Base-by-base conservation (phyloP, 2,888 invertebrate genomes). In the Phyto melanocephala region DNA sequence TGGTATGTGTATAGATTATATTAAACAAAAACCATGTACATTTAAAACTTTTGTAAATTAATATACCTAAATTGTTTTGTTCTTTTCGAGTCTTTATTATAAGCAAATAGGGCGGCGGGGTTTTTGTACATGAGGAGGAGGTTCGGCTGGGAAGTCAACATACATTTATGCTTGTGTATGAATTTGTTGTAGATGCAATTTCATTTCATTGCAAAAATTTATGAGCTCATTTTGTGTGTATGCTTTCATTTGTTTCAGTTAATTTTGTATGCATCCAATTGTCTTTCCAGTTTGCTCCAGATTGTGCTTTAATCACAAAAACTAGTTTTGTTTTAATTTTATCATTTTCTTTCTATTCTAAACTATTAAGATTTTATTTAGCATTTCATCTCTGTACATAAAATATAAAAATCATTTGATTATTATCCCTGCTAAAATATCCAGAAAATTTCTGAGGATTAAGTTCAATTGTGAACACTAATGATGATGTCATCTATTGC, bases 1-100 rank as follows among this genome's bases (percentile, higher is more conserved):
- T 70, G 81, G 81, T 81, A 77, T 56, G 81, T 81, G 28, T 28
- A 28, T 3, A 5, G 6, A 28, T 28, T 28, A 28, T 35, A 45
- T 11, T 22, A 11, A 58, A 28, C 22, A 54, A 56, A 11, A 50
- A 47, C 37, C 52, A 33, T 37, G 60, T 71, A 60, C 1, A n/a
- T 37, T 1, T 2, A n/a, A 2, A 40, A 7, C 52, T 62, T 37
- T 54, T 67, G 20, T 67, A 54, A 13, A 65, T 67, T 65, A 54
- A 67, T 58, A 35, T 47, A 47, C 10, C n/a, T n/a, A n/a, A n/a
- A n/a, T n/a, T n/a, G 47, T 56, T 8, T 56, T 62, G 45, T n/a
- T 52, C 4, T n/a, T 24, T 24, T 52, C 3, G 13, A 40, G 1
- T 35, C 7, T 65, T 50, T 17, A 58, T 71, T 71, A 7, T 28